Base-by-base conservation (phyloP, 2,797 vertebrate genomes). In the Sebastolobus altivelis region DNA sequence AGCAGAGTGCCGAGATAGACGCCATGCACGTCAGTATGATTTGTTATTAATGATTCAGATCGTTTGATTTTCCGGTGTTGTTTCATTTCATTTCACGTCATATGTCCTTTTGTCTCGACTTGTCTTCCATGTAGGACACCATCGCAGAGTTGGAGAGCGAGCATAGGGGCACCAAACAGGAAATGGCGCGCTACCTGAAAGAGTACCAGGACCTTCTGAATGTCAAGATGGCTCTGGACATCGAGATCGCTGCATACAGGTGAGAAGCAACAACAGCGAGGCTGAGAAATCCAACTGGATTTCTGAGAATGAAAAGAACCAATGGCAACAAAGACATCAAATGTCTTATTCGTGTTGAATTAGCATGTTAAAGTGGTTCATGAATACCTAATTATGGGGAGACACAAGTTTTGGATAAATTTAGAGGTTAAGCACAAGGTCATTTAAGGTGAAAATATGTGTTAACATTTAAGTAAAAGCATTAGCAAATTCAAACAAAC, bases 171-270 rank as follows among this genome's bases (percentile, higher is more conserved):
- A 99, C 97, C 0, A 99, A 99, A 94, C 97, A 98, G 0, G 98
- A 99, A 88, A 99, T 99, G 98, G 97, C 97, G 1, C 94, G 96
- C 38, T 99, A 99, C 86, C 80, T 99, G 78, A 99, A 97, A 83
- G 98, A 99, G 25, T 99, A 99, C 79, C 98, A 99, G 80, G 97
- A 99, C 87, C 96, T 99, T 38, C 97, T 99, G 29, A 99, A 99
- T 0, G 97, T 99, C 85, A 99, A 99, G 90, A 99, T 99, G 98
- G 98, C 98, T 9, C 92, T 99, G 87, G 98, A 99, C 88, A 99
- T 99, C 0, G 98, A 99, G 94, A 99, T 99, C n/a, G 98, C 98
- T 75, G 98, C 98, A 2, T 99, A 99, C 88, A 98, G 98, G 98
- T 99, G 93, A 85, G 37, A 72, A 27, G 10, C 6, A 49, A n/a